Percentiles rank a stretch among this genome's conserved stretches.
phyloP scores from a whole-genome alignment of 2,888 invertebrate species.

The Callosobruchus maculatus region DNA sequence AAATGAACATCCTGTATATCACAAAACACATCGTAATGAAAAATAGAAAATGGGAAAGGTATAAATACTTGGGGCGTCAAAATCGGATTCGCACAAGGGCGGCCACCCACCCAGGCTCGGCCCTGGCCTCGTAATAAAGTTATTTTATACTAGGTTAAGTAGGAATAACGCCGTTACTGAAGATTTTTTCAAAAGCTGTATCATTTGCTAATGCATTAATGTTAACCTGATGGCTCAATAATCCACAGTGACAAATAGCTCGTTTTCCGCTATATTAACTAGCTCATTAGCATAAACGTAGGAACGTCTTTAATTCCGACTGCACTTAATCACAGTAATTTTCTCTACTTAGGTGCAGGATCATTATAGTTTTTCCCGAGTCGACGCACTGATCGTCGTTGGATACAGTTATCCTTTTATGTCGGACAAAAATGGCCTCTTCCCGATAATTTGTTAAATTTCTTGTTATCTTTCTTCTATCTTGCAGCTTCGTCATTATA shows the following conservation, averaged over 20 bases:
- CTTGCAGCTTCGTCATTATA: not conserved
- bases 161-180: no score
- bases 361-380: not conserved
- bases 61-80: no score
- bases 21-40: no score
- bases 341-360: not conserved
- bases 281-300: not conserved
- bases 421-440: constrained; percentile 13
- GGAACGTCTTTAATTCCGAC: not conserved
- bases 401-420: constrained; percentile 58
- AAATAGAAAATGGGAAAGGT: no score
- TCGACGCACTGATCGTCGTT: constrained; percentile 61
- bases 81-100: no score
- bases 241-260: not conserved
- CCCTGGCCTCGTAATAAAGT: no score
- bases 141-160: no score
- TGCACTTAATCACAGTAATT: not conserved
- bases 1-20: no score
- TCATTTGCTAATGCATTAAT: not conserved
- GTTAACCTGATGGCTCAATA: not conserved
- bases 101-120: no score
- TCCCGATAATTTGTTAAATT: not conserved
- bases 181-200: no score
- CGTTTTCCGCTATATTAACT: not conserved
- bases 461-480: not conserved